Percentiles rank a stretch among this genome's conserved stretches.
Evolutionary conservation across 2,797 vertebrate genomes (phyloP).

Genomic region (Cryptoblepharus egeriae): DNA sequence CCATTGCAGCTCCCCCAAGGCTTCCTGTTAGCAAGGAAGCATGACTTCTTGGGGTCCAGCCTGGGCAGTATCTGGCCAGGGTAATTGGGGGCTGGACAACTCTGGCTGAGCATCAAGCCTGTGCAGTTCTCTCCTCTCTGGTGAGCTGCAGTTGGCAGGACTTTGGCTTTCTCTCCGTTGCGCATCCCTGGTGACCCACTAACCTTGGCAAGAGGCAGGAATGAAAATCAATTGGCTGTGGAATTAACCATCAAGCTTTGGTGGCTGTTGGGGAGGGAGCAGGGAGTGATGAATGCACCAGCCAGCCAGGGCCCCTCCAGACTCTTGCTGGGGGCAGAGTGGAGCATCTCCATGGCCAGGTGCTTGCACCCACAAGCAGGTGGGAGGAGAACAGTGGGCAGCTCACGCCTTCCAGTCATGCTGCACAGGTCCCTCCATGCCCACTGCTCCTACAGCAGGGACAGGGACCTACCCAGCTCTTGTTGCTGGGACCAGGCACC

Average conservation of each 20-base stretch:
- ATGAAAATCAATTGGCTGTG: conserved; percentile 42
- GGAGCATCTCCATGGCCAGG: background rate
- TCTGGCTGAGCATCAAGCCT: background rate
- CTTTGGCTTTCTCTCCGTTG: conserved; percentile 10
- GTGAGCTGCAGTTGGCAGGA: fast-evolving
- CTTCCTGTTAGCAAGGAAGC: too few species aligned
- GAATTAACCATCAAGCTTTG: conserved; percentile 10
- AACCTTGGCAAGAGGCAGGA: conserved; percentile 24
- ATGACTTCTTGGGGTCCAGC: background rate
- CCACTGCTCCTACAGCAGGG: too few species aligned
- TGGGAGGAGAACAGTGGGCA: background rate
- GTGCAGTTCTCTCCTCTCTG: fast-evolving
- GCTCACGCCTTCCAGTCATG: background rate
- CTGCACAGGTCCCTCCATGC: background rate
- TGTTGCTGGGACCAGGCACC: too few species aligned
- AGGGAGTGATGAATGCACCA: conserved; percentile 26
- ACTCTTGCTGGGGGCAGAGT: background rate
- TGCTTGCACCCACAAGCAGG: too few species aligned
- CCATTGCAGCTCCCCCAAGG: background rate
- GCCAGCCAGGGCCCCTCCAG: background rate
- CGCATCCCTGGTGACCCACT: conserved; percentile 36
- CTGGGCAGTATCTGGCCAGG: background rate
- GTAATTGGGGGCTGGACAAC: background rate
- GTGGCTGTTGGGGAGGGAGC: fast-evolving
- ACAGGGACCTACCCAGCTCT: too few species aligned